phyloP scores from a whole-genome alignment of 2,797 vertebrate species.

The Taenioides sp. region DNA sequence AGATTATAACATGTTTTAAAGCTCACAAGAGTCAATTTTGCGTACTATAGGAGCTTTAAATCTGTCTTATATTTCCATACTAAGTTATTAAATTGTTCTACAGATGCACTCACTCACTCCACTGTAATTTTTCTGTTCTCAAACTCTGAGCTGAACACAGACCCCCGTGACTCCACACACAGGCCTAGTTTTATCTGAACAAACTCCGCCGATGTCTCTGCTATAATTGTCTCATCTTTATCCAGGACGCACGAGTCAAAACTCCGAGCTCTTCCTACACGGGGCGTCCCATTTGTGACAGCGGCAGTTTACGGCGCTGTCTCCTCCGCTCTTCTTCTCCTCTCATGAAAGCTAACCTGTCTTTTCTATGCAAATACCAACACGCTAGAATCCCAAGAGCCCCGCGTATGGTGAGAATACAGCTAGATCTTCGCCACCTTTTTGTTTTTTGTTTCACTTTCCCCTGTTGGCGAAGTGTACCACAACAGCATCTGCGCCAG shows the following conservation, averaged over 20 bases:
- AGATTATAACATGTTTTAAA: too few relatives aligned
- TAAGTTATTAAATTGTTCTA: background rate
- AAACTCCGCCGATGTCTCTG: background rate
- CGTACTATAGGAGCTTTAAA: too few relatives aligned
- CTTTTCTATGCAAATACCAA: constrained; percentile 63
- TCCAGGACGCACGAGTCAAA: constrained; percentile 7
- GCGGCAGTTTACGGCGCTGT: constrained; percentile 22
- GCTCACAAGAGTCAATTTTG: too few relatives aligned
- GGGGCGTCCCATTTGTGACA: constrained; percentile 14
- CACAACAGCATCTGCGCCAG: constrained; percentile 72
- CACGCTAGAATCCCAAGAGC: constrained; percentile 50
- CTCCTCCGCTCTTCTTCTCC: constrained; percentile 20
- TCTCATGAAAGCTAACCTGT: constrained; percentile 58
- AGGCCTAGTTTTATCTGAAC: background rate
- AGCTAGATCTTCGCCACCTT: constrained; percentile 43
- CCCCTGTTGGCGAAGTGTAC: constrained; percentile 73
- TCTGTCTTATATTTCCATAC: too few relatives aligned
- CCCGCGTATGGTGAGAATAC: constrained; percentile 53
- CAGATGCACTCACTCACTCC: background rate
- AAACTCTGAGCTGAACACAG: background rate
- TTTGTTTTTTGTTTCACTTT: constrained; percentile 16
- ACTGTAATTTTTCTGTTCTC: background rate
- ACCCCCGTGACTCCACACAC: background rate
- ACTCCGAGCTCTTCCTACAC: constrained; percentile 20
- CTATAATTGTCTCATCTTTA: constrained; percentile 2